These are phyloP conservation scores for Echinops telfairi DNA, from an alignment of 2,113 vertebrate species.

Conservation along the genomic window DNA sequence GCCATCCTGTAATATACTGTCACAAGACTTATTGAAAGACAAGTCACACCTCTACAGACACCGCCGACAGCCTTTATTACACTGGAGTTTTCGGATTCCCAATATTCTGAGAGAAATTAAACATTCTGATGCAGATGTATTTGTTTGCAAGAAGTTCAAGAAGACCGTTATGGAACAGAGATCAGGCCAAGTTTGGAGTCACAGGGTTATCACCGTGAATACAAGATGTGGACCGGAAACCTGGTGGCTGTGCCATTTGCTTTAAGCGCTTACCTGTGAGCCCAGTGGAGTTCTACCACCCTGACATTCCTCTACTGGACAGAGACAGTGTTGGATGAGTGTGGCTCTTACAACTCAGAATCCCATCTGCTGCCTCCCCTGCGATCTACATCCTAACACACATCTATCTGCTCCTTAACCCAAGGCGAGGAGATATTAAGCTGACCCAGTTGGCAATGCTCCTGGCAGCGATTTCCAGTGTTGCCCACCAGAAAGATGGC, in stretches of 20 bases:
- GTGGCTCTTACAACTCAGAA: conserved; percentile 90
- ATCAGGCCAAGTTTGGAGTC: conserved; percentile 94
- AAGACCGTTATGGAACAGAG: conserved; percentile 94
- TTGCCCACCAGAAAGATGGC: conserved; percentile 89
- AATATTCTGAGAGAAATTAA: conserved; percentile 94
- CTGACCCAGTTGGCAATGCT: conserved; percentile 97
- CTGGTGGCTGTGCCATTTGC: conserved; percentile 95
- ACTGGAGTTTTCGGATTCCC: conserved; percentile 92
- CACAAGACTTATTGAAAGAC: conserved; percentile 94
- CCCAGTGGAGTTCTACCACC: conserved; percentile 94
- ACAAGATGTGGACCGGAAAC: conserved; percentile 97
- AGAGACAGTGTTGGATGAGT: conserved; percentile 97
- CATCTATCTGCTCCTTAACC: conserved; percentile 98
- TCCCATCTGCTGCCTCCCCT: conserved; percentile 59
- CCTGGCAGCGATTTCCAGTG: conserved; percentile 92
- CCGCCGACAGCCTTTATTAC: conserved; percentile 89
- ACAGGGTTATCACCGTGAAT: conserved; percentile 95
- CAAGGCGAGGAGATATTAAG: conserved; percentile 96
- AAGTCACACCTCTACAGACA: conserved; percentile 95
- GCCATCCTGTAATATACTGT: conserved; percentile 98
- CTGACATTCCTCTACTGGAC: conserved; percentile 92
- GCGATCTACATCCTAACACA: conserved; percentile 95
- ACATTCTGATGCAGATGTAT: conserved; percentile 94
- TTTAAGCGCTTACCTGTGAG: conserved; percentile 94
- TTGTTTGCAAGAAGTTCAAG: conserved; percentile 98